Evolutionary conservation across 1,140 invertebrate genomes (phyloP), one percentile per base, ranked within the genome.

Genomic region (Zaprionus nigranus): DNA sequence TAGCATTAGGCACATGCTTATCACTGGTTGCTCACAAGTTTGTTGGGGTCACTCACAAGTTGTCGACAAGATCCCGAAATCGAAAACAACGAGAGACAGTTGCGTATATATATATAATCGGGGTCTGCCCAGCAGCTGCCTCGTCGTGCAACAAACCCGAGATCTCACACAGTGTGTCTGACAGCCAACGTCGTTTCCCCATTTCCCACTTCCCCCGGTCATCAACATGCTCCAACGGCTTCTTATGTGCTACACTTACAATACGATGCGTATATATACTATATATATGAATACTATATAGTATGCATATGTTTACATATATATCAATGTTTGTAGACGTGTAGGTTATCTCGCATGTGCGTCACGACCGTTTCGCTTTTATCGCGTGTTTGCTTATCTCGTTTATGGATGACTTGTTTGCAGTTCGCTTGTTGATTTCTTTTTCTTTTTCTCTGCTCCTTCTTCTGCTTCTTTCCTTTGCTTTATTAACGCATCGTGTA

Each of bases 71-170:
- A 92, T 91, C 91, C 84, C 91, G 82, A 91, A 92, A 92, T 92
- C 91, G 90, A 91, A 91, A 91, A 92, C 87, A 92, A 86, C 91
- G 84, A 92, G 78, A 91, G 91, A 85, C 91, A 92, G 85, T 81
- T 91, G 91, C 81, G 65, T 82, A 65, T 80, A 62, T 62, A 34
- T 59, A 34, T 59, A 9, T 43, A 7, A 54, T 40, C 17, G 36
- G 62, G 13, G 40, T 40, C 58, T 60, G 60, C 49, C 59, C 76
- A 90, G 78, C 91, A 92, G 90, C 77, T 92, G 91, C 74, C 91
- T 87, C 80, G 67, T 81, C 91, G 87, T 85, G 90, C 84, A 79
- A 91, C 84, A 90, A 92, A 91, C 91, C 87, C 84, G 90, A 92
- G 91, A 92, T 92, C 91, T 91, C 69, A 76, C 70, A 68, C 67